Evolutionary conservation across 2,797 vertebrate species (phyloP).

Genomic region (Melanotaenia nigrans): DNA sequence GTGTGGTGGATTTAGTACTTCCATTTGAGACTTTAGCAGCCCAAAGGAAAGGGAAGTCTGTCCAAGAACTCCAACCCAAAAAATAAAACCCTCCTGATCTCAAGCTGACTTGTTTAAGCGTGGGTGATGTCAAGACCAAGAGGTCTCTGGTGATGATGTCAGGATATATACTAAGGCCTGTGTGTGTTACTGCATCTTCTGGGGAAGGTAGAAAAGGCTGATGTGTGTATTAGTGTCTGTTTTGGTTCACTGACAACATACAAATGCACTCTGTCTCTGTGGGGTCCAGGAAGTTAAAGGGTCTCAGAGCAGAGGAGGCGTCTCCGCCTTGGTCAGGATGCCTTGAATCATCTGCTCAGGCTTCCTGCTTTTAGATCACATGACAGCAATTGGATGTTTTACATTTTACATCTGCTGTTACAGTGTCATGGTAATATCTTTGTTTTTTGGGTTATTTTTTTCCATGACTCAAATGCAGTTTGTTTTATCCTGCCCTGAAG

Average conservation of each 20-base stretch:
- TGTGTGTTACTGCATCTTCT: conserved; percentile 30
- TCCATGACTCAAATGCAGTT: background rate
- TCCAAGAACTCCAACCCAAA: conserved; percentile 55
- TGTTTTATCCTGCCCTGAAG: background rate
- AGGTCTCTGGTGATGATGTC: conserved; percentile 56
- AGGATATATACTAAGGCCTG: conserved; percentile 11
- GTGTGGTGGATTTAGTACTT: conserved; percentile 70
- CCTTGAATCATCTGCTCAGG: conserved; percentile 29
- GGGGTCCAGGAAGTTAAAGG: conserved; percentile 48
- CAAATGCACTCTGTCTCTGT: conserved; percentile 56
- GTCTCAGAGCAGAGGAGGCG: conserved; percentile 49
- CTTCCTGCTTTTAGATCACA: conserved; percentile 36
- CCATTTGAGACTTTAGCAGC: conserved; percentile 69
- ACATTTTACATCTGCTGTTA: background rate
- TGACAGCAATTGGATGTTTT: conserved; percentile 6
- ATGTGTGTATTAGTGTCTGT: conserved; percentile 55
- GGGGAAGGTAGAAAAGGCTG: conserved; percentile 11
- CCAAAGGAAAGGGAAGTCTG: conserved; percentile 68
- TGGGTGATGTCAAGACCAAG: conserved; percentile 70
- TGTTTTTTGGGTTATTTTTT: background rate
- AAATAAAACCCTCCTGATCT: conserved; percentile 53
- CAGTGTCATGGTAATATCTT: background rate
- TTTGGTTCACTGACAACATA: conserved; percentile 57
- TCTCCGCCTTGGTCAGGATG: conserved; percentile 33
- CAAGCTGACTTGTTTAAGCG: conserved; percentile 57